Conservation (phyloP, 2,888 invertebrate genomes). For the Agrotis puta region DNA sequence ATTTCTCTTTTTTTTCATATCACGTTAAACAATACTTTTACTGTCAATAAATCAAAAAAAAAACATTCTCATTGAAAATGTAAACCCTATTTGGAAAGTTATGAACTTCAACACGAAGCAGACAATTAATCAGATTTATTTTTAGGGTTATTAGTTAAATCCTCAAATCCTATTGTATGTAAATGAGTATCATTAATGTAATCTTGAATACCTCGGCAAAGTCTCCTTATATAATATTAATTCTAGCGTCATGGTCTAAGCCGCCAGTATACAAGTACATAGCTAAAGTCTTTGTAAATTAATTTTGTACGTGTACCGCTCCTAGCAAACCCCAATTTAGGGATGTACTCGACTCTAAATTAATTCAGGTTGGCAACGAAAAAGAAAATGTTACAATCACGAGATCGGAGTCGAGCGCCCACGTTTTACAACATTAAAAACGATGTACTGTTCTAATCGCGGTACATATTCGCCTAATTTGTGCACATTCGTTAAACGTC, state of each 20-base stretch:
- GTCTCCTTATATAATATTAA: conserved; percentile 30
- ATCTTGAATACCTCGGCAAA: conserved; percentile 30
- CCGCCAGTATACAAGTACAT: conserved; percentile 41
- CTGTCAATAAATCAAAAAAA: neutral
- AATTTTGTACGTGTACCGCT: conserved; percentile 76
- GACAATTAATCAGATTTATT: conserved; percentile 19
- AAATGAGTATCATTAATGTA: conserved; percentile 29
- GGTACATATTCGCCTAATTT: conserved; percentile 56
- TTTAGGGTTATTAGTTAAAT: conserved; percentile 16
- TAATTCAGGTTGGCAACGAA: conserved; percentile 71
- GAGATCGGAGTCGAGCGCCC: conserved; percentile 63
- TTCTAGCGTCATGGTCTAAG: conserved; percentile 44
- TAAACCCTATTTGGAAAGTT: conserved; percentile 4
- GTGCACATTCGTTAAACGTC: conserved; percentile 52
- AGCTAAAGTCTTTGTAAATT: conserved; percentile 67
- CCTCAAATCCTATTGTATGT: conserved; percentile 5
- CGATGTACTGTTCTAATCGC: conserved; percentile 50
- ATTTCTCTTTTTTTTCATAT: neutral
- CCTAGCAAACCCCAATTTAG: conserved; percentile 74
- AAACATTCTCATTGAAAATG: conserved; percentile 14
- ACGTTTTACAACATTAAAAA: conserved; percentile 63
- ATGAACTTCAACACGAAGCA: conserved; percentile 3
- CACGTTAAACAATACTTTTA: too few species aligned
- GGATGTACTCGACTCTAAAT: conserved; percentile 73
- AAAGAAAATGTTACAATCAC: conserved; percentile 73